Evolutionary conservation across 92 coral and sea anemone genomes (phyloP), one percentile per base, ranked within the genome.

Genomic region (Siderastrea siderea): DNA sequence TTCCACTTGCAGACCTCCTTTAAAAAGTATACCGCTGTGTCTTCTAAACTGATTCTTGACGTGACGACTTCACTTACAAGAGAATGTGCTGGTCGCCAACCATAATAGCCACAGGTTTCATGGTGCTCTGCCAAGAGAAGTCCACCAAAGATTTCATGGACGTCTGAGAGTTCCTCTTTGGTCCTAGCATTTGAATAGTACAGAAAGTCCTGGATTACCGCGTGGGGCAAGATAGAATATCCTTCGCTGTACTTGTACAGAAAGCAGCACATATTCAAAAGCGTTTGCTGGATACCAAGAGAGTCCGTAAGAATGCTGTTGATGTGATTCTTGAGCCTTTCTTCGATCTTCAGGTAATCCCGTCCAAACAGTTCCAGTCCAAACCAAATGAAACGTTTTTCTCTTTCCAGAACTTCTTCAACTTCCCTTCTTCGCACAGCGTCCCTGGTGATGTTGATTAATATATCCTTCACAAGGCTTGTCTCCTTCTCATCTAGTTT

Each of bases 61-160:
- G 49, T 92, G 3, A 89, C 85, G 61, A 89, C 93, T 74, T 92
- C 91, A 17, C 91, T 91, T 54, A 92, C 95, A 2, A 92, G 91
- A 65, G 90, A 78, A 70, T 92, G 95, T 47, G 95, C 95, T 1
- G 95, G 95, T 44, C 95, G 70, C 95, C 95, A 92, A 15, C 95
- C 95, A 17, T 77, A 14, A 53, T 84, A 92, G 47, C 91, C 93
- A 55, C 53, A 68, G 47, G 91, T 70, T 55, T 89, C 93, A 48
- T 83, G 81, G 83, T 49, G 50, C 4, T 71, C 95, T 15, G 89
- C 95, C 2, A 85, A 86, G 14, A 92, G 95, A 57, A 92, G 87
- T 16, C 95, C 95, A 13, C 93, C 93, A 82, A 92, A 92, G 5
- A 75, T 89, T 26, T 81, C 71, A 68, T 92, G 95, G 19, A 59